Base-by-base conservation (phyloP, 30 jellyfish, hydroid and myxozoan genomes). In the Sanderia malayensis region DNA sequence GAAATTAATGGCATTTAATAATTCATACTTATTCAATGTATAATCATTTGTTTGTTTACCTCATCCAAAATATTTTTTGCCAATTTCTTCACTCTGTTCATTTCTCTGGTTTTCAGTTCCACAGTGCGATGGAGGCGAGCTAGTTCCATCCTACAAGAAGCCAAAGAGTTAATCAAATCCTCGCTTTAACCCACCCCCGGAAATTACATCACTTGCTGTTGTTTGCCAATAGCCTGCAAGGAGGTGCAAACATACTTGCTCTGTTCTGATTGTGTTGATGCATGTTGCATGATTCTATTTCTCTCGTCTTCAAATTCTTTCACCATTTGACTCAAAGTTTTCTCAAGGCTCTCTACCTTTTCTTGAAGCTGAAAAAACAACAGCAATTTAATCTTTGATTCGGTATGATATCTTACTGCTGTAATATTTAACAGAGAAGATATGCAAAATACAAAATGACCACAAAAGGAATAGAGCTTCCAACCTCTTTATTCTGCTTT, bases 41-140 rank as follows among this genome's bases (percentile, higher is more conserved):
- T n/a, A n/a, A n/a, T n/a, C n/a, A n/a, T n/a, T 41, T 41, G 55
- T 41, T 6, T 41, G 8, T 49, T 8, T 19, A 88, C 97, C 97
- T 88, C 87, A n/a, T 88, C 97, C 0, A 88, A 81, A 31, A 88
- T 82, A 30, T 62, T 88, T 67, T 82, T 81, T 13, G 97, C 95
- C 0, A 88, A 83, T 44, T 59, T 73, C 52, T 82, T 82, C 41
- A 88, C 88, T 33, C 95, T 66, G 59, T 73, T 88, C 80, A 61
- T 66, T 62, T 88, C 97, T 74, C 74, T 88, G 8, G 88, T 73
- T 52, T 88, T 88, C 44, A 81, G 65, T 33, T 88, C 95, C n/a
- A 88, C 79, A 0, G 88, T 74, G 32, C 95, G 72, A 29, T 88
- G 97, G 8, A 88, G 88, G 2, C 95, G 92, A 8, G 93, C 93